phyloP scores from a whole-genome alignment of 2,113 vertebrate genomes.

The Sus scrofa region T2T-Sscrofa CM000813.6:120675001-120675500 shows the following conservation, averaged over 20 bases:
- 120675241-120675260: constrained; percentile 25
- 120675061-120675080: constrained; percentile 31
- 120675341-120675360: neutral
- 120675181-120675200: constrained; percentile 2
- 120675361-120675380: neutral
- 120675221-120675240: neutral
- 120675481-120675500: neutral
- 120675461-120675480: neutral
- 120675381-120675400: neutral
- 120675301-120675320: neutral
- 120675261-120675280: neutral
- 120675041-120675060: constrained; percentile 17
- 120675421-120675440: neutral
- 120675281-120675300: neutral
- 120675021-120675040: constrained; percentile 46
- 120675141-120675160: constrained; percentile 49
- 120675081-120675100: constrained; percentile 76
- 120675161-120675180: constrained; percentile 28
- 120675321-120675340: constrained; percentile 2
- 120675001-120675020: constrained; percentile 71
- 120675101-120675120: constrained; percentile 73
- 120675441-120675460: neutral
- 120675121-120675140: constrained; percentile 71
- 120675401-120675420: neutral
- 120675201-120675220: constrained; percentile 23